Evolutionary conservation across 1,140 invertebrate species (phyloP).

Genomic region (Camponotus pennsylvanicus): DNA sequence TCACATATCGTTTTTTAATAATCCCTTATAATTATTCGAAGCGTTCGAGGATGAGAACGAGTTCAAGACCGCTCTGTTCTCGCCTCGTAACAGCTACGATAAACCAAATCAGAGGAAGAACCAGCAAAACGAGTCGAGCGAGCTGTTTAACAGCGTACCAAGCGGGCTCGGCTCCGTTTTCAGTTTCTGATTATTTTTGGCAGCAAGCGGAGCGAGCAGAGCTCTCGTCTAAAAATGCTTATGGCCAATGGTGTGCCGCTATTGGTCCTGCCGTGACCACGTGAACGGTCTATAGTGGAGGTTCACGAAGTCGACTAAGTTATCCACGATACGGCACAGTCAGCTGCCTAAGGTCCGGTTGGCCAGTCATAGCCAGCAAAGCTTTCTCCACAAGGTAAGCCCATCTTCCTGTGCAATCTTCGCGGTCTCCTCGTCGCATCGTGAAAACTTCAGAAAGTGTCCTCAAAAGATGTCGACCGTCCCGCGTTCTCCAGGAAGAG

Average conservation of each 20-base stretch:
- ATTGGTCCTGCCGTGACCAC: conserved; percentile 66
- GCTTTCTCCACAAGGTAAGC: conserved; percentile 83
- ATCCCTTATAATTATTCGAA: background rate
- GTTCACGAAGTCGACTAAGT: conserved; percentile 72
- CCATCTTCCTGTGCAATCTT: background rate
- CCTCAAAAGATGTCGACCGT: background rate
- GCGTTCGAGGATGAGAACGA: background rate
- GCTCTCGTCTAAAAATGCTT: conserved; percentile 83
- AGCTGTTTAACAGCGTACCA: background rate
- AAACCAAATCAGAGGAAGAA: conserved; percentile 3
- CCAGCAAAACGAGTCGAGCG: background rate
- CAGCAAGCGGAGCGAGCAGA: conserved; percentile 73
- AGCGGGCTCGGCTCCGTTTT: conserved; percentile 81
- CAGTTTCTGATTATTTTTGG: conserved; percentile 85
- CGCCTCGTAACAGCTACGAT: background rate
- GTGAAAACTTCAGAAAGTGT: background rate
- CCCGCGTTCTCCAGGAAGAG: conserved; percentile 9
- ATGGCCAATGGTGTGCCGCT: conserved; percentile 75
- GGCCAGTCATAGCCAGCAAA: conserved; percentile 85
- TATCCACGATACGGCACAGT: conserved; percentile 83
- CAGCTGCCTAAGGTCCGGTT: conserved; percentile 86
- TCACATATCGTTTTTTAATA: conserved; percentile 5
- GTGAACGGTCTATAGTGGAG: conserved; percentile 65
- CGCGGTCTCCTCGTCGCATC: background rate
- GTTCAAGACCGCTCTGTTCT: conserved; percentile 38